Evolutionary conservation across 2,888 invertebrate species (phyloP).

Genomic region (Venusia cambrica): DNA sequence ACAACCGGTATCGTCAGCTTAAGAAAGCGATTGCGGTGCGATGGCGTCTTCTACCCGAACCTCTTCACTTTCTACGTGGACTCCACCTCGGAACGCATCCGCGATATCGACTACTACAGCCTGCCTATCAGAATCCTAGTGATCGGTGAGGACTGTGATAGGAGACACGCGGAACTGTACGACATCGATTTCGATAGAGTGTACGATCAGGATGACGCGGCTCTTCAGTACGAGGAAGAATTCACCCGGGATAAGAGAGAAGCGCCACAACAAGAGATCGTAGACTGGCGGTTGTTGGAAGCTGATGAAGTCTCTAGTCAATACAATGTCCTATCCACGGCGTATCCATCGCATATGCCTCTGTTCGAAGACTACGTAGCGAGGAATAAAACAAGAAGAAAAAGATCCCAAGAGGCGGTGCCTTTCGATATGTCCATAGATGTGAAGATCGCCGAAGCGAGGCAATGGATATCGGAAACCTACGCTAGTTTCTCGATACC

Average conservation of each 20-base stretch:
- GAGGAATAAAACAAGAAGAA: conserved; percentile 75
- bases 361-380: conserved; percentile 75
- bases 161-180: conserved; percentile 82
- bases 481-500: conserved; percentile 94
- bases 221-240: conserved; percentile 68
- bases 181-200: conserved; percentile 82
- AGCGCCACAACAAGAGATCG: conserved; percentile 50
- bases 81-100: conserved; percentile 88
- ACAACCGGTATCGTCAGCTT: conserved; percentile 88
- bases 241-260: conserved; percentile 64
- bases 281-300: conserved; percentile 74
- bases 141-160: conserved; percentile 85
- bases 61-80: conserved; percentile 93
- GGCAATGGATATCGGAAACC: conserved; percentile 92
- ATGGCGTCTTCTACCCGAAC: conserved; percentile 91
- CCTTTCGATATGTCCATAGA: conserved; percentile 83
- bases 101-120: conserved; percentile 92
- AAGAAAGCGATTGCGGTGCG: conserved; percentile 86
- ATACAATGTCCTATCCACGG: conserved; percentile 71
- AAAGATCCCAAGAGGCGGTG: conserved; percentile 65
- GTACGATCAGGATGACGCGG: conserved; percentile 75
- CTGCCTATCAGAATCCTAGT: conserved; percentile 88
- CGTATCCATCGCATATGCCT: conserved; percentile 76
- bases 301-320: conserved; percentile 73
- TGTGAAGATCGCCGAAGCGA: conserved; percentile 87